phyloP scores from a whole-genome alignment of 53 echinoderm and acorn worm genomes.

The Echinarachnius parma region DNA sequence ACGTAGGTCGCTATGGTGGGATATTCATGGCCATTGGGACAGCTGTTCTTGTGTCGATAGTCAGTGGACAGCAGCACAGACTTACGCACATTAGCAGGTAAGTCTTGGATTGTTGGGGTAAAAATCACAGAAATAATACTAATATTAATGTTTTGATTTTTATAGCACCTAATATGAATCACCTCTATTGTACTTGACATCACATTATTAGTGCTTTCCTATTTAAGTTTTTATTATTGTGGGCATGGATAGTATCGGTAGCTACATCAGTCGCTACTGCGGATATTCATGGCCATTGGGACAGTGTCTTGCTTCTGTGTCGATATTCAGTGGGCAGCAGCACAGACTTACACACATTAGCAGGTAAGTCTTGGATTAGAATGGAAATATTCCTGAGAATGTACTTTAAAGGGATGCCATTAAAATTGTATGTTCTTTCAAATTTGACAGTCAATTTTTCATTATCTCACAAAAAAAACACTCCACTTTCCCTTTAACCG shows the following conservation, averaged over 20 bases:
- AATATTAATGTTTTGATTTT: too few relatives aligned
- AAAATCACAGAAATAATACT: too few relatives aligned
- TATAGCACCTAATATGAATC: too few relatives aligned
- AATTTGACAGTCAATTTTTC: too few relatives aligned
- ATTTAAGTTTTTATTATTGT: too few relatives aligned
- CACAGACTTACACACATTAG: conserved; percentile 77
- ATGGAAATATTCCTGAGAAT: too few relatives aligned
- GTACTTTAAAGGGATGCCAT: too few relatives aligned
- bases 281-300: conserved; percentile 38
- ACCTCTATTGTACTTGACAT: too few relatives aligned
- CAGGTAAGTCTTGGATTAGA: conserved; percentile 67
- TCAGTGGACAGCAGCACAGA: conserved; percentile 67
- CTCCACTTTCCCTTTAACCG: too few relatives aligned
- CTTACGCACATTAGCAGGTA: conserved; percentile 76
- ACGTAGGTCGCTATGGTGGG: conserved; percentile 44
- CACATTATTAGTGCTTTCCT: neutral
- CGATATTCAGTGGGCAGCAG: conserved; percentile 50
- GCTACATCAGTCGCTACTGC: conserved; percentile 36
- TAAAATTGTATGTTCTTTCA: too few relatives aligned
- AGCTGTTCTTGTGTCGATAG: conserved; percentile 33
- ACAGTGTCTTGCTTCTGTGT: conserved; percentile 43
- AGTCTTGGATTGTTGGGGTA: too few relatives aligned
- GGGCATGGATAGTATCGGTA: conserved; percentile 33
- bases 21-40: conserved; percentile 47
- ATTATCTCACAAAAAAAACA: too few relatives aligned